Conservation (phyloP, 2,113 vertebrate species). For the Egretta garzetta region DNA sequence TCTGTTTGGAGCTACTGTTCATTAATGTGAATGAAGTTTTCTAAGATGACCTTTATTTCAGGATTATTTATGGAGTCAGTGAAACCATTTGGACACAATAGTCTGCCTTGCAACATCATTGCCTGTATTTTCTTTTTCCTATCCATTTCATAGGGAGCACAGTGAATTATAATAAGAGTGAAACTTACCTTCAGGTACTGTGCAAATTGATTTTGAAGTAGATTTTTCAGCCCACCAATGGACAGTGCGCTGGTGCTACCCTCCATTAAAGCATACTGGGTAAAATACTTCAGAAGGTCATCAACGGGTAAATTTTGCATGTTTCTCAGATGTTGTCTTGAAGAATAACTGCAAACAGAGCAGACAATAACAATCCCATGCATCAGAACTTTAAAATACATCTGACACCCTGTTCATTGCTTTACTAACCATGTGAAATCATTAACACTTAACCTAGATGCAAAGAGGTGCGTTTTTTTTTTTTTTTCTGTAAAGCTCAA, state of each 20-base stretch:
- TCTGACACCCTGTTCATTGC: not conserved
- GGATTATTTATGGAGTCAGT: not conserved
- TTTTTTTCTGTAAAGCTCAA: not conserved
- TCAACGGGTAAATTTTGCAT: constrained; percentile 52
- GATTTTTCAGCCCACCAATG: constrained; percentile 39
- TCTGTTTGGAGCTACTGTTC: not conserved
- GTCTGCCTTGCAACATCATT: not conserved
- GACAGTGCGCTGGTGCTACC: constrained; percentile 53
- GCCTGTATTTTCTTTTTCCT: not conserved
- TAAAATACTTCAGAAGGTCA: constrained; percentile 63
- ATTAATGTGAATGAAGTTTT: not conserved
- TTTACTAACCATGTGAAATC: not conserved
- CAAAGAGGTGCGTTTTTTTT: not conserved
- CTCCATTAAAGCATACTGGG: constrained; percentile 61
- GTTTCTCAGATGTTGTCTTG: not conserved
- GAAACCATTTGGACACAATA: not conserved
- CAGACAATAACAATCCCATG: not conserved
- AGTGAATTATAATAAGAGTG: not conserved
- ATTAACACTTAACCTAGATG: not conserved
- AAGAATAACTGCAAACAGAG: constrained; percentile 24
- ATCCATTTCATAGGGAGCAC: not conserved
- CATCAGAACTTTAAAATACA: not conserved
- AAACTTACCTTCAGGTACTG: constrained; percentile 62
- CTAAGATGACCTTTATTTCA: not conserved
- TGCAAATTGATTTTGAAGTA: constrained; percentile 61